These are phyloP conservation scores for Dinoponera quadriceps DNA, from an alignment of 1,140 invertebrate species.

Conservation along the genomic window DNA sequence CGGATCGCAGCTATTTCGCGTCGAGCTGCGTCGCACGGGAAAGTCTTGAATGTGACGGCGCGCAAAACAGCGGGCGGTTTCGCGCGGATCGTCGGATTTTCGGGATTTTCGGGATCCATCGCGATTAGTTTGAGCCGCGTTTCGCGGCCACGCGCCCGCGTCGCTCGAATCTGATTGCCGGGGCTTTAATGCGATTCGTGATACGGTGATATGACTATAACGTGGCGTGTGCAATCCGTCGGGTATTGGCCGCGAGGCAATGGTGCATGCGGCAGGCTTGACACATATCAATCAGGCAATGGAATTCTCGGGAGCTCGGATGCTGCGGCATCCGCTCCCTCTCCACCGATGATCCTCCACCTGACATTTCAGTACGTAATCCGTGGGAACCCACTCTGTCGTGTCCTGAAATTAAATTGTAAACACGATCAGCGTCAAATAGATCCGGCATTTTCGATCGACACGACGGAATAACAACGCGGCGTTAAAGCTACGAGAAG, in stretches of 20 bases:
- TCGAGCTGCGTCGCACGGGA: background rate
- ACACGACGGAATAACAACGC: background rate
- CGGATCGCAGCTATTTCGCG: background rate
- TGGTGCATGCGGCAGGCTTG: conserved; percentile 75
- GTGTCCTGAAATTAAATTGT: conserved; percentile 48
- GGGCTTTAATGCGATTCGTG: conserved; percentile 68
- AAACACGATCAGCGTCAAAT: background rate
- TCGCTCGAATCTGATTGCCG: conserved; percentile 58
- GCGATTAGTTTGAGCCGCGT: conserved; percentile 59
- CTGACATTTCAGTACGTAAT: conserved; percentile 48
- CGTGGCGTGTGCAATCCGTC: conserved; percentile 66
- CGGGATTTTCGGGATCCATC: conserved; percentile 30
- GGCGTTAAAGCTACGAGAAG: too few relatives aligned
- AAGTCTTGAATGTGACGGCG: conserved; percentile 6
- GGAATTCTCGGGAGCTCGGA: conserved; percentile 69
- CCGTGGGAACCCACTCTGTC: conserved; percentile 30
- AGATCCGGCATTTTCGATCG: background rate
- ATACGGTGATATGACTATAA: conserved; percentile 68
- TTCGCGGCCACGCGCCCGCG: conserved; percentile 46
- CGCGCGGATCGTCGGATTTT: conserved; percentile 30
- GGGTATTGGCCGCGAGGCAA: conserved; percentile 73
- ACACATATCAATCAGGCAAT: conserved; percentile 77
- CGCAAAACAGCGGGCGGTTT: background rate
- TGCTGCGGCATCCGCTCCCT: conserved; percentile 52
- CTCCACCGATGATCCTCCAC: conserved; percentile 55